phyloP scores from a whole-genome alignment of 2,797 vertebrate species.

The Poeciliopsis turneri region DNA sequence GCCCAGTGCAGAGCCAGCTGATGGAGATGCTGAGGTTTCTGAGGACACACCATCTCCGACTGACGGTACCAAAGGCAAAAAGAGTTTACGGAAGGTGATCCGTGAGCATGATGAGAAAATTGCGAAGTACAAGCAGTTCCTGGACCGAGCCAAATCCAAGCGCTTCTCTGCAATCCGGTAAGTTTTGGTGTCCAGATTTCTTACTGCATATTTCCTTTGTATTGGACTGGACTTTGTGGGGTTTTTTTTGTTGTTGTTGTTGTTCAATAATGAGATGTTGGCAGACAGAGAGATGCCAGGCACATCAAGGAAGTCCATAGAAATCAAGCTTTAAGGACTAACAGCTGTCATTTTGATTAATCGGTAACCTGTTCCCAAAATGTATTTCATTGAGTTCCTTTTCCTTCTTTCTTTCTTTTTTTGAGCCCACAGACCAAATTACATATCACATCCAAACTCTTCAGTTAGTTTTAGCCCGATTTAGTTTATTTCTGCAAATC shows the following conservation, averaged over 20 bases:
- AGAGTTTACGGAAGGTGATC: slow-evolving; percentile 80
- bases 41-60: slow-evolving; percentile 24
- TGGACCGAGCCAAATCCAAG: slow-evolving; percentile 94
- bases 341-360: slow-evolving; percentile 11
- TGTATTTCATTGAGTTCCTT: slow-evolving; percentile 22
- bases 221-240: slow-evolving; percentile 6
- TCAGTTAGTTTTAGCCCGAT: slow-evolving; percentile 14
- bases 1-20: slow-evolving; percentile 25
- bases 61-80: slow-evolving; percentile 48
- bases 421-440: slow-evolving; percentile 23
- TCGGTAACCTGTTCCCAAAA: slow-evolving; percentile 38
- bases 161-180: slow-evolving; percentile 96
- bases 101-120: slow-evolving; percentile 93
- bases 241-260: neutral
- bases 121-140: slow-evolving; percentile 92
- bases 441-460: slow-evolving; percentile 14
- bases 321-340: slow-evolving; percentile 25
- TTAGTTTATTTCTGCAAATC: slow-evolving; percentile 27
- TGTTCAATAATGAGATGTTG: slow-evolving; percentile 33
- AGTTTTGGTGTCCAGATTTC: slow-evolving; percentile 40
- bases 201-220: slow-evolving; percentile 21
- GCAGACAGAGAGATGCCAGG: slow-evolving; percentile 37
- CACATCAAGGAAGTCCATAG: slow-evolving; percentile 38
- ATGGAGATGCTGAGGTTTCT: slow-evolving; percentile 24
- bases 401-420: slow-evolving; percentile 22